phyloP scores from a whole-genome alignment of 2,888 invertebrate species.

The Pyrrhosoma nymphula region DNA sequence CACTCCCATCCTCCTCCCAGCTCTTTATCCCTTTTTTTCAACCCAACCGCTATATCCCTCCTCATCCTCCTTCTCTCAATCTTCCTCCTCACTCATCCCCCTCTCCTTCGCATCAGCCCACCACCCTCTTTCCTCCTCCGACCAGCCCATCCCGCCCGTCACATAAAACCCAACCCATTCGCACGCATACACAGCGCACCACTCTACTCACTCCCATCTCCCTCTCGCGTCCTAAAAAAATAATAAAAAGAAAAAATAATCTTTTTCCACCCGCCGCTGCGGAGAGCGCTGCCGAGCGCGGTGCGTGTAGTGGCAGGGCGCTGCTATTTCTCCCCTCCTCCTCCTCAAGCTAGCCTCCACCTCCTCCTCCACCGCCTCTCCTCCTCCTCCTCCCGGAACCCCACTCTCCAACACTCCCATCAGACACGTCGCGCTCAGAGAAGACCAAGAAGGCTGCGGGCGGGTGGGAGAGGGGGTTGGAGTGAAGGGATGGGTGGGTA shows the following conservation, averaged over 20 bases:
- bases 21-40: slow-evolving; percentile 8
- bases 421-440: slow-evolving; percentile 77
- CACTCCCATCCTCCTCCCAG: background rate
- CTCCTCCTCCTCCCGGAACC: background rate
- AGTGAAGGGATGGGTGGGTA: slow-evolving; percentile 43
- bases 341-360: background rate
- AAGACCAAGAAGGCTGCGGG: slow-evolving; percentile 76
- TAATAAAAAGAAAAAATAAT: background rate
- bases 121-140: background rate
- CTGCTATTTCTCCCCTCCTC: background rate
- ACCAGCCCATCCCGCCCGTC: background rate
- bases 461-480: slow-evolving; percentile 77
- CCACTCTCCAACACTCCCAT: background rate
- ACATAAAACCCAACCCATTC: slow-evolving; percentile 33
- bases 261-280: background rate
- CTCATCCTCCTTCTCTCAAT: background rate
- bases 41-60: slow-evolving; percentile 33
- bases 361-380: background rate
- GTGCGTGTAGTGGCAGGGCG: slow-evolving; percentile 11
- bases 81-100: background rate
- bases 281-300: background rate
- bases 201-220: background rate
- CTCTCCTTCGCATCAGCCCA: background rate
- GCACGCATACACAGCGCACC: background rate
- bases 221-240: background rate